These are phyloP conservation scores for Drosophila parabipectinata DNA, from an alignment of 1,140 invertebrate genomes.

Conservation along the genomic window DNA sequence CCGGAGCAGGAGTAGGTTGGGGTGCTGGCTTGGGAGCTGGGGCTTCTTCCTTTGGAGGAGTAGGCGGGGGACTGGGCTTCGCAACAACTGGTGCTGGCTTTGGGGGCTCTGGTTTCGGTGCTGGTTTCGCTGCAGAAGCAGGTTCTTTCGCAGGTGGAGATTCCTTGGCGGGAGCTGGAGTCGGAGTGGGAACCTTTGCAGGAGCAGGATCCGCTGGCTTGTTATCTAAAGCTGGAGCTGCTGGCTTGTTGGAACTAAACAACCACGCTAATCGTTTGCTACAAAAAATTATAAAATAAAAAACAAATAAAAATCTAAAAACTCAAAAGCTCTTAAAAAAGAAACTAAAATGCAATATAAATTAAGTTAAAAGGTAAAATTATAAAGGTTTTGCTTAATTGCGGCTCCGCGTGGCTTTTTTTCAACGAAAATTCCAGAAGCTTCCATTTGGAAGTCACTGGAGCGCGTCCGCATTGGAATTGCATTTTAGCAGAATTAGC, in stretches of 20 bases:
- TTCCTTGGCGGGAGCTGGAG: slow-evolving; percentile 29
- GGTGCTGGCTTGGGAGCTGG: slow-evolving; percentile 29
- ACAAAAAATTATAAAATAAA: slow-evolving; percentile 40
- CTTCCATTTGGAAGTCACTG: slow-evolving; percentile 1
- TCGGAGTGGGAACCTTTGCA: slow-evolving; percentile 22
- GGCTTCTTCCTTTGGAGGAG: slow-evolving; percentile 33
- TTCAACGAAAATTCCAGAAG: slow-evolving; percentile 21
- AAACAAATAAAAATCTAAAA: slow-evolving; percentile 19
- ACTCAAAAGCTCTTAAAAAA: too few relatives aligned
- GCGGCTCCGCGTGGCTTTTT: slow-evolving; percentile 5
- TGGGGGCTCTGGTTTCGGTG: slow-evolving; percentile 22
- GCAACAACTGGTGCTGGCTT: slow-evolving; percentile 35
- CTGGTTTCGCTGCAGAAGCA: slow-evolving; percentile 45
- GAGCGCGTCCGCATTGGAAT: slow-evolving; percentile 12
- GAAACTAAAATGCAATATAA: not conserved
- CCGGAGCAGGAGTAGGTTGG: slow-evolving; percentile 21
- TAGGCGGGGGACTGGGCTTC: slow-evolving; percentile 30
- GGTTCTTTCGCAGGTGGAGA: slow-evolving; percentile 18
- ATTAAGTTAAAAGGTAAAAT: not conserved
- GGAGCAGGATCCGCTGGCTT: slow-evolving; percentile 56
- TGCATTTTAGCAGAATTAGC: not conserved
- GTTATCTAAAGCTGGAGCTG: slow-evolving; percentile 64
- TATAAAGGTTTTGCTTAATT: not conserved
- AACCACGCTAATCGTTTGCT: slow-evolving; percentile 82
- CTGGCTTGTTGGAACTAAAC: slow-evolving; percentile 71